Base-by-base conservation (phyloP, 2,797 vertebrate genomes). In the Danio choprae region DNA sequence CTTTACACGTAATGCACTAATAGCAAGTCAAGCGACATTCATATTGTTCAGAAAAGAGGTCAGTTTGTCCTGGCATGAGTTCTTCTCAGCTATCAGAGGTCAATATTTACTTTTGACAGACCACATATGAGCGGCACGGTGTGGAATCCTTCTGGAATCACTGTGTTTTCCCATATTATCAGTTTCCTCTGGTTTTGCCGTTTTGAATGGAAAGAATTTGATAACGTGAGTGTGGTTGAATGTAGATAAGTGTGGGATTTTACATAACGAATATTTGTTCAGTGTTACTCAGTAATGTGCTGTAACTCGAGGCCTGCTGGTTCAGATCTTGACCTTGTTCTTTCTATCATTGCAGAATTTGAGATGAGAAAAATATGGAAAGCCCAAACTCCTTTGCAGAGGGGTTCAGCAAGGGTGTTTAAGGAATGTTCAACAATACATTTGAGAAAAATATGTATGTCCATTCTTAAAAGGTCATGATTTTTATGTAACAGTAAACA, bases 31-130 rank as follows among this genome's bases (percentile, higher is more conserved):
- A n/a, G 7, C 43, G 36, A 44, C 10, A 51, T 70, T 15, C 29
- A 44, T 22, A 71, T 64, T 60, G 44, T 15, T 70, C 20, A 12
- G 20, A 74, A 69, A 53, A 6, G 0, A 12, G 38, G 18, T 56
- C 46, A n/a, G 58, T 80, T 76, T 76, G 18, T 67, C 65, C 60
- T 75, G 64, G 64, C 40, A 74, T 11, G 18, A 71, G 15, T 55
- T 36, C 40, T 71, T 65, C 50, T 69, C 41, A 41, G 50, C 43
- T 71, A 76, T 83, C 82, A 1, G 11, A 76, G n/a, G 65, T 75
- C 75, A 75, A 71, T 70, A 71, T 75, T 83, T 76, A 51, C 59
- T 72, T 63, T 76, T 59, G 38, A 50, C 50, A 72, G 64, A 48
- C 11, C 29, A 20, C 58, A 50, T 74, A 29, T 29, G 20, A 53